These are phyloP conservation scores for Axea sp. DNA, from an alignment of 2,888 invertebrate genomes.

Conservation along the genomic window DNA sequence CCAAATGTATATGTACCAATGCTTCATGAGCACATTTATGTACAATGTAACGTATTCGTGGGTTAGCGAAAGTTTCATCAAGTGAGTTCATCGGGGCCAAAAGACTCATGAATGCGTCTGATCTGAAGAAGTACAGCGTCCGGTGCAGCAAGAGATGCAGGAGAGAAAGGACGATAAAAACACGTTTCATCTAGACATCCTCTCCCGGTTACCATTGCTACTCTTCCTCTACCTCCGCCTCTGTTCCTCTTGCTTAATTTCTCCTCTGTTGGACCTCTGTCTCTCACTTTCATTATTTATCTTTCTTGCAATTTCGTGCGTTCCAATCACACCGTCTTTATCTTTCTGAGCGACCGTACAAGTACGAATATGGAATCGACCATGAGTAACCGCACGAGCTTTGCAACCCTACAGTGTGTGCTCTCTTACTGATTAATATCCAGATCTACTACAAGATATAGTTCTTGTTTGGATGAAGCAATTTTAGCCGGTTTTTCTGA, in stretches of 20 bases:
- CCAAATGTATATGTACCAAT: constrained; percentile 24
- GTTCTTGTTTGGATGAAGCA: constrained; percentile 77
- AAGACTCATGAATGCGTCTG: constrained; percentile 64
- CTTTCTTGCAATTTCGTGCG: no score
- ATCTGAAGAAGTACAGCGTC: constrained; percentile 68
- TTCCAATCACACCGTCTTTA: constrained; percentile 24
- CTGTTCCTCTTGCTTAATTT: constrained; percentile 51
- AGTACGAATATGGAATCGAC: constrained; percentile 58
- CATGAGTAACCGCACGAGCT: constrained; percentile 61
- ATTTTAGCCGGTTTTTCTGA: constrained; percentile 74
- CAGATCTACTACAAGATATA: constrained; percentile 73
- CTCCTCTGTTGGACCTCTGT: constrained; percentile 52
- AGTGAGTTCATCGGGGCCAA: constrained; percentile 77
- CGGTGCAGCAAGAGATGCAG: constrained; percentile 61
- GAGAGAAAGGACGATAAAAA: constrained; percentile 68
- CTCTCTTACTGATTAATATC: constrained; percentile 73
- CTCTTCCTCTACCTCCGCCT: constrained; percentile 17
- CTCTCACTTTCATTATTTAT: constrained; percentile 48
- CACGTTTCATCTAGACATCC: constrained; percentile 65
- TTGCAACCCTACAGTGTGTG: constrained; percentile 61
- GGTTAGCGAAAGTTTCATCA: constrained; percentile 74
- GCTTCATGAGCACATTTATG: constrained; percentile 37
- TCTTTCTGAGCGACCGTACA: constrained; percentile 31
- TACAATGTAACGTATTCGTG: constrained; percentile 29
- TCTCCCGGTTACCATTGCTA: constrained; percentile 52